phyloP scores from a whole-genome alignment of 30 jellyfish, hydroid and myxozoan species.

The Aurelia aurita region DNA sequence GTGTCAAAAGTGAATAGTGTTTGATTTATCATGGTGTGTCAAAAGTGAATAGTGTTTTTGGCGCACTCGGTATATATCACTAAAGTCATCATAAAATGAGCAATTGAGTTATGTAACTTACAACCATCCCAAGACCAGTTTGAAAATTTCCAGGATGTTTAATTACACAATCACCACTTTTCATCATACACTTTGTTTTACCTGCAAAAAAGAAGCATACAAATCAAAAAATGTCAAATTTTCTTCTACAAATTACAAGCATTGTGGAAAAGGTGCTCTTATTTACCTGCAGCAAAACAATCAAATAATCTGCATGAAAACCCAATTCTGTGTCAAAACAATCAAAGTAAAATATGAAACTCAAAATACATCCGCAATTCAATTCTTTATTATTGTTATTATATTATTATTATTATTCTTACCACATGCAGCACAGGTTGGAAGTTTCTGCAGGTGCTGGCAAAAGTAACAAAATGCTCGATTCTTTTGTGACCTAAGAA shows the following conservation, averaged over 20 bases:
- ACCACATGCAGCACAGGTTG: conserved; percentile 96
- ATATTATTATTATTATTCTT: not conserved
- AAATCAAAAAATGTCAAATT: too few species aligned
- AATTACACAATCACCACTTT: conserved; percentile 89
- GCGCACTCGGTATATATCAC: too few species aligned
- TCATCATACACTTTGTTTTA: conserved; percentile 87
- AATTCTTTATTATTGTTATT: too few species aligned
- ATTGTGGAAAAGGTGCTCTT: too few species aligned
- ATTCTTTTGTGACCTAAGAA: conserved; percentile 80
- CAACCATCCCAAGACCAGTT: conserved; percentile 94
- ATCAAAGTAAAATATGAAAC: too few species aligned
- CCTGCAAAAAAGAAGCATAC: conserved; percentile 17
- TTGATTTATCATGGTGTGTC: too few species aligned
- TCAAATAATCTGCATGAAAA: not conserved
- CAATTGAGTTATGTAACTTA: conserved; percentile 5
- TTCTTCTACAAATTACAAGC: too few species aligned
- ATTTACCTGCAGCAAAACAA: not conserved
- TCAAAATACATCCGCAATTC: too few species aligned
- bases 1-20: too few species aligned
- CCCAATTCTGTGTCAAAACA: not conserved
- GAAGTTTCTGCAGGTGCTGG: conserved; percentile 71
- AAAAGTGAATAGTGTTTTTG: too few species aligned
- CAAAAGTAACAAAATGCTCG: conserved; percentile 95
- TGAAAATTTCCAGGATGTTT: conserved; percentile 83
- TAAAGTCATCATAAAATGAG: too few species aligned